Evolutionary conservation across 2,113 vertebrate genomes (phyloP).

Genomic region (Pteruthius melanotis): DNA sequence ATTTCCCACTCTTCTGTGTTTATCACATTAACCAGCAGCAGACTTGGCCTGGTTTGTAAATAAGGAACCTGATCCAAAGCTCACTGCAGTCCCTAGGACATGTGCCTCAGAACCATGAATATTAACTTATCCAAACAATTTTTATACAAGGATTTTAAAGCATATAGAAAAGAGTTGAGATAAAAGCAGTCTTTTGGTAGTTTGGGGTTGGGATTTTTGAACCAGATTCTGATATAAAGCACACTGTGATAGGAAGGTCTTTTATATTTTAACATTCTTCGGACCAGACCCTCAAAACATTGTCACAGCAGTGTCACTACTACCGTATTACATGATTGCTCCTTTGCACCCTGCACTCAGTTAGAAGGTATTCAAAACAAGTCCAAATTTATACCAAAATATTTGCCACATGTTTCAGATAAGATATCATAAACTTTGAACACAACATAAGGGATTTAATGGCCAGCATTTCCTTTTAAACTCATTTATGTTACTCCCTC

Average conservation of each 20-base stretch:
- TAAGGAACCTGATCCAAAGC: not conserved
- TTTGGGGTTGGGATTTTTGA: not conserved
- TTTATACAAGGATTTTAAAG: not conserved
- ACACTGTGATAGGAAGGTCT: rapidly evolving
- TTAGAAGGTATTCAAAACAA: constrained; percentile 3
- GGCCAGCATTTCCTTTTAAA: not conserved
- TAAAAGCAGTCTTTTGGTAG: not conserved
- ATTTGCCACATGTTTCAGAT: constrained; percentile 17
- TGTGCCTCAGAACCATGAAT: not conserved
- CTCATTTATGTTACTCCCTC: not conserved
- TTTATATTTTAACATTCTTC: not conserved
- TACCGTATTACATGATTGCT: not conserved
- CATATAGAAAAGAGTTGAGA: not conserved
- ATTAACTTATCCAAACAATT: not conserved
- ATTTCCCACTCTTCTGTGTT: not conserved
- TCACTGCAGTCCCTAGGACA: not conserved
- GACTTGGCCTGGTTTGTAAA: not conserved
- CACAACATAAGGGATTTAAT: not conserved
- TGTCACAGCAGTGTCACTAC: not conserved
- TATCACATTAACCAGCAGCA: not conserved
- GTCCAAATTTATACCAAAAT: constrained; percentile 27
- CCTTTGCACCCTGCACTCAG: not conserved
- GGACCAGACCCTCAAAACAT: not conserved
- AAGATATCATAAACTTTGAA: not conserved
- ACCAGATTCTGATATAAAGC: not conserved